Evolutionary conservation across 2,797 vertebrate genomes (phyloP).

Genomic region (Sebastes kiyomatsui): DNA sequence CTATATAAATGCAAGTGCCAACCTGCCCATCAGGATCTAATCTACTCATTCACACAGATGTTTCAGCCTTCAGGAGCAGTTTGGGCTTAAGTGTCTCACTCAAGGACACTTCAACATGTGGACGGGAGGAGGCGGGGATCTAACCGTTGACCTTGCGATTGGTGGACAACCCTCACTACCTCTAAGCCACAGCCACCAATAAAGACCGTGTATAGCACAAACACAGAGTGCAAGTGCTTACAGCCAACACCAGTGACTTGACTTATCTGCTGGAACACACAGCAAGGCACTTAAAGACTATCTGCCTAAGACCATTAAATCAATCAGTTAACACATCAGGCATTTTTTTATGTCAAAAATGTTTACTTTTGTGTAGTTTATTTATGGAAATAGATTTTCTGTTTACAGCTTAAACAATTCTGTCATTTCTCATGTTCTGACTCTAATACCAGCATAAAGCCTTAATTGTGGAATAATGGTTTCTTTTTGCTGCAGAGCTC

Average conservation of each 20-base stretch:
- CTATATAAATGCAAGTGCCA: too few relatives aligned
- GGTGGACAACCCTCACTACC: too few relatives aligned
- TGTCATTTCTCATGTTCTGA: neutral
- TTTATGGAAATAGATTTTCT: neutral
- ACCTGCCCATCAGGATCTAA: too few relatives aligned
- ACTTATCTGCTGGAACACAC: neutral
- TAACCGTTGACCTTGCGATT: too few relatives aligned
- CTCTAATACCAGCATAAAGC: neutral
- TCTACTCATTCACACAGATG: too few relatives aligned
- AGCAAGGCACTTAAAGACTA: neutral
- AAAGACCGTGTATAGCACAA: too few relatives aligned
- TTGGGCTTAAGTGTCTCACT: too few relatives aligned
- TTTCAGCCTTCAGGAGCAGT: too few relatives aligned
- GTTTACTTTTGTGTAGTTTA: neutral
- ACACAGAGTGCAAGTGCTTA: neutral
- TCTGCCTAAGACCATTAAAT: neutral
- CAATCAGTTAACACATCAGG: too few relatives aligned
- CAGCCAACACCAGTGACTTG: neutral
- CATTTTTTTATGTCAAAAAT: neutral
- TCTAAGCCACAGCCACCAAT: too few relatives aligned
- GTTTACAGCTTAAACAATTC: neutral
- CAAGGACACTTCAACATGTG: too few relatives aligned
- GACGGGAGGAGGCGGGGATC: too few relatives aligned
- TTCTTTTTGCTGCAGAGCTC: constrained; percentile 84
- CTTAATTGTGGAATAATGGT: neutral